Percentiles rank a stretch among this genome's conserved stretches.
phyloP scores from a whole-genome alignment of 2,113 vertebrate genomes.

The Origma solitaria region DNA sequence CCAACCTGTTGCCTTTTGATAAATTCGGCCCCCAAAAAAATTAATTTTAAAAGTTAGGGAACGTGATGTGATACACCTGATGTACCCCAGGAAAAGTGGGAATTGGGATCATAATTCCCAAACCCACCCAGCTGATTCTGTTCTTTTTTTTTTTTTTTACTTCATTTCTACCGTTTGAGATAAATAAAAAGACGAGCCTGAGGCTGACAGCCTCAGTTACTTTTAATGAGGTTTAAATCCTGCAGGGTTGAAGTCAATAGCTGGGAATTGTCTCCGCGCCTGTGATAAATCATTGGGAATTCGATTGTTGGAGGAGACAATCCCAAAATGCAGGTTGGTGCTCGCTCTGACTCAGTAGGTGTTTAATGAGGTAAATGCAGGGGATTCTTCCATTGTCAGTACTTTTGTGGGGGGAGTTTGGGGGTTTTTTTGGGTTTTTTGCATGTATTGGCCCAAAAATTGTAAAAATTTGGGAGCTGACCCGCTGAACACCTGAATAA shows the following conservation, averaged over 20 bases:
- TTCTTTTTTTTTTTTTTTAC: too few relatives aligned
- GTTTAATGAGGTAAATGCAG: background rate
- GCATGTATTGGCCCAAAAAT: background rate
- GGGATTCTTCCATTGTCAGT: background rate
- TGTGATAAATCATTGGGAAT: background rate
- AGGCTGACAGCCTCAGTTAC: background rate
- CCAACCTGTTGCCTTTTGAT: background rate
- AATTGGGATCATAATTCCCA: background rate
- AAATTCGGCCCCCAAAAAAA: background rate
- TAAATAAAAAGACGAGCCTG: background rate
- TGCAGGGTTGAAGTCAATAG: background rate
- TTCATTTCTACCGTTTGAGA: background rate
- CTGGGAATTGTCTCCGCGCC: background rate
- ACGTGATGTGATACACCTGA: too few relatives aligned
- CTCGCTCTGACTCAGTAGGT: background rate
- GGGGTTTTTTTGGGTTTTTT: background rate
- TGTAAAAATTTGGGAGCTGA: background rate
- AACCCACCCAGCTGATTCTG: background rate
- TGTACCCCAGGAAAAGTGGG: background rate
- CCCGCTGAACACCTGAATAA: accelerated
- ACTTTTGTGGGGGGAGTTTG: too few relatives aligned
- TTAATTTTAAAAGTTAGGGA: background rate
- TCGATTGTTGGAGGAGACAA: background rate
- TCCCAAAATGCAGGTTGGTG: background rate
- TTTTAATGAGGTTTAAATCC: background rate